Conservation (phyloP, 2,113 vertebrate species). For the Saimiri boliviensis region DNA sequence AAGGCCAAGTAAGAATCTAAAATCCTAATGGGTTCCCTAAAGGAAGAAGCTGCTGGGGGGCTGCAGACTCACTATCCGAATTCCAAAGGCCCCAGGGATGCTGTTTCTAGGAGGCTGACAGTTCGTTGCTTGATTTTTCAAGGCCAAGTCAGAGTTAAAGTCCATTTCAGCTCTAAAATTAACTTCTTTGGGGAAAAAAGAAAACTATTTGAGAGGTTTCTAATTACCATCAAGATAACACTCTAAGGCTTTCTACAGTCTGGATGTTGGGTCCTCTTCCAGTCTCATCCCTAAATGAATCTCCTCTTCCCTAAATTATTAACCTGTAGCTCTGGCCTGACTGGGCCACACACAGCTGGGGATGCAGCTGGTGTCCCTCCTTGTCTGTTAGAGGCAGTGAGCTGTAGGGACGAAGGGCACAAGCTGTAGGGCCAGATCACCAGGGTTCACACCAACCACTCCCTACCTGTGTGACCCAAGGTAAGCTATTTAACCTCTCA, state of each 20-base stretch:
- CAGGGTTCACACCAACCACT: neutral
- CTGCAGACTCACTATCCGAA: neutral
- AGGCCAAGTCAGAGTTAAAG: neutral
- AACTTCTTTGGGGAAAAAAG: neutral
- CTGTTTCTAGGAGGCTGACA: too few species aligned
- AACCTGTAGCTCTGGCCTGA: neutral
- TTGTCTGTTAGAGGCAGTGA: neutral
- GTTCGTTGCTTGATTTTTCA: neutral
- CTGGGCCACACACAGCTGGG: neutral
- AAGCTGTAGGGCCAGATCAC: neutral
- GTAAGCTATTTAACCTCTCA: neutral
- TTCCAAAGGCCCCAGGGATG: neutral
- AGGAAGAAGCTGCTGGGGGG: neutral
- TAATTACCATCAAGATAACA: too few species aligned
- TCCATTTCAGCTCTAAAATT: neutral
- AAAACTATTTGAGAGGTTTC: neutral
- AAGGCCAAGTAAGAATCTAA: neutral
- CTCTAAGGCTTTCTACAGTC: neutral
- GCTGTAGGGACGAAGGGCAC: neutral
- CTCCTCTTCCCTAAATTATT: neutral
- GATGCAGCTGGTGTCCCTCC: neutral
- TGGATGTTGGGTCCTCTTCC: neutral
- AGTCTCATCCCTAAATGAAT: neutral
- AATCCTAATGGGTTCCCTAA: neutral
- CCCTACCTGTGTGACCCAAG: neutral